These are phyloP conservation scores for Lepilemur septentrionalis DNA, from an alignment of 2,797 vertebrate species.

Conservation along the genomic window DNA sequence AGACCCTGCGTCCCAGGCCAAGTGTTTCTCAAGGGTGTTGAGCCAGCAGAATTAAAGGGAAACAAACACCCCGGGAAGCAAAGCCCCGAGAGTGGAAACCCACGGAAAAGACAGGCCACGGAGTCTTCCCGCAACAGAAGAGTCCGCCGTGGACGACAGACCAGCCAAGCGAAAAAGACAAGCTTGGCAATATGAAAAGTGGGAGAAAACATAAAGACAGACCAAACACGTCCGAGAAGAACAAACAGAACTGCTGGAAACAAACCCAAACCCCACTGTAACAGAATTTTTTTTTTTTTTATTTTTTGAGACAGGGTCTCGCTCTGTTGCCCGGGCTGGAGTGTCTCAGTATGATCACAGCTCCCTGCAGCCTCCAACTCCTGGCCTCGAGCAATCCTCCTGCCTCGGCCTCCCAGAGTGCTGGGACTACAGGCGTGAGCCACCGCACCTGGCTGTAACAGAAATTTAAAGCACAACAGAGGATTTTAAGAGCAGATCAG, in stretches of 20 bases:
- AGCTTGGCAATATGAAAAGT: not conserved
- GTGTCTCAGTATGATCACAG: no score
- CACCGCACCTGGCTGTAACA: no score
- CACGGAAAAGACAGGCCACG: rapidly evolving
- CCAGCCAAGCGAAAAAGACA: no score
- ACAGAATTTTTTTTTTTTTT: not conserved
- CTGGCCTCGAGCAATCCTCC: no score
- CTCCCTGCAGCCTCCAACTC: no score
- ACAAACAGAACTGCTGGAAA: not conserved
- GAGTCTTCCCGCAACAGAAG: rapidly evolving
- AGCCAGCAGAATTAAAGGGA: not conserved
- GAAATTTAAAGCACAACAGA: no score
- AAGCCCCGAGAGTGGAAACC: rapidly evolving
- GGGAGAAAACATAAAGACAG: not conserved
- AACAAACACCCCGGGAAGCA: not conserved
- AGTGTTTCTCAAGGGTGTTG: not conserved
- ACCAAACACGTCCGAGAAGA: not conserved
- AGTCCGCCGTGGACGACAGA: no score
- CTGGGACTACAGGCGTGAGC: no score
- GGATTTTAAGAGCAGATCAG: no score
- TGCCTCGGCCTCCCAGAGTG: no score
- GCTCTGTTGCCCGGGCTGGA: no score
- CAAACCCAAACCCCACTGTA: not conserved
- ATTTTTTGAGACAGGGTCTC: no score
- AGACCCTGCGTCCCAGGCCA: not conserved